phyloP scores from a whole-genome alignment of 2,113 vertebrate genomes.

The Urocitellus parryii region DNA sequence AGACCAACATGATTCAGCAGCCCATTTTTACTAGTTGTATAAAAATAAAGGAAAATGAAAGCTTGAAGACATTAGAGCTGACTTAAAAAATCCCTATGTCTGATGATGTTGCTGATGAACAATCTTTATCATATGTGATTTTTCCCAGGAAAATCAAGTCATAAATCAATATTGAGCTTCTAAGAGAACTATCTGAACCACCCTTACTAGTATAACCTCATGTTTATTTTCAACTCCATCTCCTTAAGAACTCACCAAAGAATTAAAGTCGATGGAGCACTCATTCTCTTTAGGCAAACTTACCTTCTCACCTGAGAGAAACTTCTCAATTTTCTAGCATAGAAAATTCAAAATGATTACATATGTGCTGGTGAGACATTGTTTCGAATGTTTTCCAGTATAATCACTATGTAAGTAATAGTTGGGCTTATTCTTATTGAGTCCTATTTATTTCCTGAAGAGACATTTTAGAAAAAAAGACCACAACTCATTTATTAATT shows the following conservation, averaged over 20 bases:
- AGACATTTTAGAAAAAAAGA: background rate
- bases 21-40: background rate
- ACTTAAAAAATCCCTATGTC: background rate
- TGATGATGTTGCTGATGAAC: background rate
- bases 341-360: background rate
- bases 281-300: background rate
- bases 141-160: background rate
- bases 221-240: background rate
- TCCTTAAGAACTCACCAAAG: background rate
- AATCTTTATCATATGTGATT: background rate
- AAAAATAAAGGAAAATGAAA: background rate
- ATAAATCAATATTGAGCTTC: background rate
- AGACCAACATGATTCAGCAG: background rate
- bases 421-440: background rate
- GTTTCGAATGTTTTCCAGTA: background rate
- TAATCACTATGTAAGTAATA: background rate
- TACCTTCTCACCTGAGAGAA: background rate
- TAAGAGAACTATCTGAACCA: background rate
- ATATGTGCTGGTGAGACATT: background rate
- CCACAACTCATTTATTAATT: background rate
- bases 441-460: background rate
- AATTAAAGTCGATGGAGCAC: background rate
- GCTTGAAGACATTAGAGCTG: background rate
- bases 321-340: background rate
- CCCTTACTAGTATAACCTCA: background rate